Conservation (phyloP, 2,888 invertebrate species). For the Latrodectus elegans region DNA sequence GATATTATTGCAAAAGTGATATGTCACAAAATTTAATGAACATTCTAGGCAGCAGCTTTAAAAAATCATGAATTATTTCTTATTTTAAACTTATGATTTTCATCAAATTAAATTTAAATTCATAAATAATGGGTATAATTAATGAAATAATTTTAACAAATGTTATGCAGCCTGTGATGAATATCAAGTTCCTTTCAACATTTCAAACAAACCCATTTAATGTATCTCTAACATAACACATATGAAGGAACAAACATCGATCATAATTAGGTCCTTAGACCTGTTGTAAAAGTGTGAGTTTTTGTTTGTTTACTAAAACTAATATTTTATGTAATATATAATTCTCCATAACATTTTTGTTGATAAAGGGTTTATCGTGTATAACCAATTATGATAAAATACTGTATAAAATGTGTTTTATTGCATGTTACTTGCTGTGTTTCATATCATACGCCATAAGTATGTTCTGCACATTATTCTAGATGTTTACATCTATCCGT, state of each 20-base stretch:
- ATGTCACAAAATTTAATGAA: background rate
- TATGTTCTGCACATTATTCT: conserved; percentile 54
- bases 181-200: conserved; percentile 60
- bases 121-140: background rate
- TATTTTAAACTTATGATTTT: background rate
- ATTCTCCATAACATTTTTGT: conserved; percentile 9
- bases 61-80: background rate
- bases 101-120: no score
- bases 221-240: conserved; percentile 24
- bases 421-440: conserved; percentile 56
- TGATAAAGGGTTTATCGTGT: conserved; percentile 23
- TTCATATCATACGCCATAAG: conserved; percentile 55
- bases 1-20: background rate
- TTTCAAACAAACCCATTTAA: conserved; percentile 21
- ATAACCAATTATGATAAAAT: conserved; percentile 23
- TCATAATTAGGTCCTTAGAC: background rate
- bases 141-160: background rate
- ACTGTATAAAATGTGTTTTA: conserved; percentile 53
- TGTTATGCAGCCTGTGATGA: conserved; percentile 65
- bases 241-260: conserved; percentile 32
- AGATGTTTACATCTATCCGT: conserved; percentile 35
- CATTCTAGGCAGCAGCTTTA: background rate
- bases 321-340: conserved; percentile 45
- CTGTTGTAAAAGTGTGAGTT: conserved; percentile 24
- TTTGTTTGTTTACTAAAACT: conserved; percentile 11